Conservation (phyloP, 2,888 invertebrate genomes). For the Myopa testacea region DNA sequence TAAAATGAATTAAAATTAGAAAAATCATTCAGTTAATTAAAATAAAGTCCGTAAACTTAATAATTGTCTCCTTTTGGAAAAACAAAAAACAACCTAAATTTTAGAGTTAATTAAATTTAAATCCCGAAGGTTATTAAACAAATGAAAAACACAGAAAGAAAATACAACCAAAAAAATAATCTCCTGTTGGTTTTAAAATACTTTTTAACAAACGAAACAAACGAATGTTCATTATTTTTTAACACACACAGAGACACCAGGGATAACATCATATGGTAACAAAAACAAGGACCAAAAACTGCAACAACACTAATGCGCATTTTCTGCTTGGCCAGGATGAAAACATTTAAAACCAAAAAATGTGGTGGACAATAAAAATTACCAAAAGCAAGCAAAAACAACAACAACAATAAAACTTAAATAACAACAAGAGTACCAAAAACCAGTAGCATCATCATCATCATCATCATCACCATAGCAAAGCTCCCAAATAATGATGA, state of each 20-base stretch:
- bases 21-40: background rate
- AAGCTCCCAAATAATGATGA: no score
- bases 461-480: no score
- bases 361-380: no score
- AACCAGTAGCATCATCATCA: no score
- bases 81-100: background rate
- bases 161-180: background rate
- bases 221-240: background rate
- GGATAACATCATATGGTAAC: background rate
- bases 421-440: background rate
- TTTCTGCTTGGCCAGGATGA: background rate
- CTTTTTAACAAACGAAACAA: background rate
- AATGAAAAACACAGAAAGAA: background rate
- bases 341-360: background rate
- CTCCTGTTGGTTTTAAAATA: background rate
- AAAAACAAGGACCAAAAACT: background rate
- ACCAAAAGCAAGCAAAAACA: background rate
- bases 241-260: background rate
- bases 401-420: background rate
- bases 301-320: background rate
- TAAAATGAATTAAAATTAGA: background rate
- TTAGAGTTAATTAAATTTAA: background rate
- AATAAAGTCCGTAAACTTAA: background rate
- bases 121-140: background rate
- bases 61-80: background rate